A percentile compares a stretch with the other conserved stretches of the same genome.
Conservation (phyloP, 2,888 invertebrate species). For the Ptycholaimellus sp. region DNA sequence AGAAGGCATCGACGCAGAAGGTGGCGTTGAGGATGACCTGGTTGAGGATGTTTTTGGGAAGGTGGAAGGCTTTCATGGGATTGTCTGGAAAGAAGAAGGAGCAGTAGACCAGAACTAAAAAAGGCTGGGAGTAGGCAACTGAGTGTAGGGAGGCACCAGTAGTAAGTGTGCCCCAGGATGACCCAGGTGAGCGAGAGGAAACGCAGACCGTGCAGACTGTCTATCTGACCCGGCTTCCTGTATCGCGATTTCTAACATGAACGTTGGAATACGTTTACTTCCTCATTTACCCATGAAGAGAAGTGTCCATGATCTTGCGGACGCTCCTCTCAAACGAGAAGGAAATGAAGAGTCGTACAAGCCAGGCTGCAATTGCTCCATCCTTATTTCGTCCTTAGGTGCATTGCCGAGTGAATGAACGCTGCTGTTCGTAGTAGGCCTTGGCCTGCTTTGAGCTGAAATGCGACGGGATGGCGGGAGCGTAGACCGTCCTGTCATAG, state of each 20-base stretch:
- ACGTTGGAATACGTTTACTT: no score
- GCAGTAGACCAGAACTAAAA: no score
- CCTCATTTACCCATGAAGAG: no score
- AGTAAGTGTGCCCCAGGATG: slow-evolving; percentile 33
- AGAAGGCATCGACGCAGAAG: slow-evolving; percentile 29
- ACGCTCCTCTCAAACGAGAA: slow-evolving; percentile 33
- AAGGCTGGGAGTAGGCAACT: background rate
- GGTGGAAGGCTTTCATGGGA: slow-evolving; percentile 18
- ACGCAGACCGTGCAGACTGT: slow-evolving; percentile 33
- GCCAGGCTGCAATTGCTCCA: slow-evolving; percentile 2
- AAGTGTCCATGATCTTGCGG: slow-evolving; percentile 28
- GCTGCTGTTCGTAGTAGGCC: no score
- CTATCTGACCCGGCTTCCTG: slow-evolving; percentile 26
- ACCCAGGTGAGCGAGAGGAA: slow-evolving; percentile 38
- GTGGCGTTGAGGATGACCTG: slow-evolving; percentile 28
- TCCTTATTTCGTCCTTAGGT: background rate
- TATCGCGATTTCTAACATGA: no score
- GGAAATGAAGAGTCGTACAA: slow-evolving; percentile 13
- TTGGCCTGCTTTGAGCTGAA: no score
- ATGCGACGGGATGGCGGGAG: no score
- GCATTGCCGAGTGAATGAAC: no score
- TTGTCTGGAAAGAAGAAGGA: slow-evolving; percentile 17
- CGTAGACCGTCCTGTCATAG: no score
- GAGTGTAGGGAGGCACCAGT: slow-evolving; percentile 9
- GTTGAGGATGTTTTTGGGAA: slow-evolving; percentile 26